Percentiles rank a stretch among this genome's conserved stretches.
These are phyloP conservation scores for Drosophila birchii DNA, from an alignment of 2,888 invertebrate species.

Conservation along the genomic window DNA sequence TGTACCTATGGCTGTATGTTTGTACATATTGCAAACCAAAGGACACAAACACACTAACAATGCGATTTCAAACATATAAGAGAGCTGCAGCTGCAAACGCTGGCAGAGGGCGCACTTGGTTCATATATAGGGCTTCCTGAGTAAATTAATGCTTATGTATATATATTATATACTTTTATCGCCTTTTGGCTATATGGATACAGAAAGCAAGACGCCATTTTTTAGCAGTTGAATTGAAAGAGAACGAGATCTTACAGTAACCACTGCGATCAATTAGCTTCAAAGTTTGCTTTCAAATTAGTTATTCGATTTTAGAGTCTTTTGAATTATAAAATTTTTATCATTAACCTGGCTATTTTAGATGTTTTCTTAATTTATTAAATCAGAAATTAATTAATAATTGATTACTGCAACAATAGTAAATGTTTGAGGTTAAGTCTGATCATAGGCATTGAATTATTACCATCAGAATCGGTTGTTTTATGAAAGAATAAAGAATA, in stretches of 20 bases:
- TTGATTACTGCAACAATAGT: not conserved
- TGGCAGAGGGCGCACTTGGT: constrained; percentile 12
- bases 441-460: too few species aligned
- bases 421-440: not conserved
- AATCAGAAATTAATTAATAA: not conserved
- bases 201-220: constrained; percentile 12
- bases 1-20: constrained; percentile 27
- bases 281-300: not conserved
- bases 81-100: constrained; percentile 34
- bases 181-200: constrained; percentile 7
- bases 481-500: too few species aligned
- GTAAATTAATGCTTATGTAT: not conserved
- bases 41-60: constrained; percentile 39
- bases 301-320: not conserved
- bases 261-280: not conserved
- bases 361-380: not conserved
- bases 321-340: not conserved
- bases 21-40: constrained; percentile 31
- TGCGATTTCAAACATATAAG: constrained; percentile 34
- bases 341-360: not conserved
- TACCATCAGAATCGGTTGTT: too few species aligned
- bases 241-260: not conserved
- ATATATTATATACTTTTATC: constrained; percentile 37
- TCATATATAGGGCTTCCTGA: constrained; percentile 6
- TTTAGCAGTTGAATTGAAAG: not conserved